These are phyloP conservation scores for Homarus gammarus DNA, from an alignment of 2,888 invertebrate genomes.

Conservation along the genomic window DNA sequence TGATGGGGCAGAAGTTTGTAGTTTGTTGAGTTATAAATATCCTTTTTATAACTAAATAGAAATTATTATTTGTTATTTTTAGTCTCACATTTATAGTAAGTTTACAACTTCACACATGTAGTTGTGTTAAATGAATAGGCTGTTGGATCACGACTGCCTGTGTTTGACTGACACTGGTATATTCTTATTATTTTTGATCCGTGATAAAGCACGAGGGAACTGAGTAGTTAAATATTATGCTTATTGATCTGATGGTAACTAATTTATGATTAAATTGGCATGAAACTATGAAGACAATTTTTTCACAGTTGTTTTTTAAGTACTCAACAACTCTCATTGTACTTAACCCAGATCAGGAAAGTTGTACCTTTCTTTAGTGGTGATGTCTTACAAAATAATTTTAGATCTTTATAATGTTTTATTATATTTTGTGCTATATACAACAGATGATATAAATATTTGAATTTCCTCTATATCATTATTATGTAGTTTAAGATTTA, in stretches of 20 bases:
- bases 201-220: neutral
- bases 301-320: constrained; percentile 3
- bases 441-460: constrained; percentile 23
- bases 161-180: neutral
- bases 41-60: neutral
- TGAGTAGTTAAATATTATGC: neutral
- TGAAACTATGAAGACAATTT: too few relatives aligned
- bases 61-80: constrained; percentile 2
- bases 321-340: neutral
- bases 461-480: constrained; percentile 22
- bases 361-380: constrained; percentile 26
- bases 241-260: constrained; percentile 1
- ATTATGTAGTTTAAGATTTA: constrained; percentile 38
- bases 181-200: neutral
- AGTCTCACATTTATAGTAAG: neutral
- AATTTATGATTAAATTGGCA: too few relatives aligned
- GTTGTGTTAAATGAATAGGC: neutral
- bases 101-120: neutral
- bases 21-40: neutral
- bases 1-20: neutral
- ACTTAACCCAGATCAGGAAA: constrained; percentile 35
- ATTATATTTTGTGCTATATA: constrained; percentile 30
- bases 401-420: constrained; percentile 41
- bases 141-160: neutral
- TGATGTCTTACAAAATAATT: constrained; percentile 32